Conservation (phyloP, 2,113 vertebrate genomes). For the Myanophis thanlyinensis region DNA sequence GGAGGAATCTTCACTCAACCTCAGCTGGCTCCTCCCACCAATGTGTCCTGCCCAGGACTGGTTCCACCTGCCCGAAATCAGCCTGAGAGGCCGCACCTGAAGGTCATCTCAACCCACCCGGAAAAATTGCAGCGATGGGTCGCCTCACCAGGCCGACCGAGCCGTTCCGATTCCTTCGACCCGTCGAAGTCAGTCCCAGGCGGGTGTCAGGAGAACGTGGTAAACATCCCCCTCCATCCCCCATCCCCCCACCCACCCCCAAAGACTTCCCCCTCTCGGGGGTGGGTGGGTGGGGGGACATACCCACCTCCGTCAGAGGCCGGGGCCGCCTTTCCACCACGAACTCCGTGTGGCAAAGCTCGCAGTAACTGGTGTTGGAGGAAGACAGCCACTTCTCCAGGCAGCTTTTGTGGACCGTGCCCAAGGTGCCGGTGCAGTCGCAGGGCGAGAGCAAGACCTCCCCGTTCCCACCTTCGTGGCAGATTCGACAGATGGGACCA, state of each 20-base stretch:
- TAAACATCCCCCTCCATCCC: background rate
- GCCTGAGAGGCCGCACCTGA: background rate
- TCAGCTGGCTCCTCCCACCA: background rate
- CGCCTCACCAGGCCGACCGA: background rate
- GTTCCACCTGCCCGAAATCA: background rate
- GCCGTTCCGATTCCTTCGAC: accelerated
- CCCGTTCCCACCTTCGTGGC: slow-evolving; percentile 86
- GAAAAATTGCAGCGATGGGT: accelerated
- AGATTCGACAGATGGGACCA: slow-evolving; percentile 95
- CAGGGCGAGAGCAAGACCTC: slow-evolving; percentile 90
- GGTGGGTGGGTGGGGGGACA: background rate
- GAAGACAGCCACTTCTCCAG: slow-evolving; percentile 96
- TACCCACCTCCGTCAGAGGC: slow-evolving; percentile 87
- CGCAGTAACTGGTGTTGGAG: slow-evolving; percentile 97
- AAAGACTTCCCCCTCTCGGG: background rate
- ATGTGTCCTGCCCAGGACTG: background rate
- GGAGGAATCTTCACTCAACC: background rate
- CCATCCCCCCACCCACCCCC: no score
- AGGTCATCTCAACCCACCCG: background rate
- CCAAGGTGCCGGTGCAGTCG: slow-evolving; percentile 90
- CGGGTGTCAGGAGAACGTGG: background rate
- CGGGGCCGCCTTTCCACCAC: slow-evolving; percentile 87
- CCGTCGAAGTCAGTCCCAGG: background rate
- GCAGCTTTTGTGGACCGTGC: slow-evolving; percentile 94
- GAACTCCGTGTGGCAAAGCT: slow-evolving; percentile 96